Percentiles rank a stretch among this genome's conserved stretches.
Evolutionary conservation across 2,113 vertebrate species (phyloP).

Genomic region (Cheilinus undulatus): DNA sequence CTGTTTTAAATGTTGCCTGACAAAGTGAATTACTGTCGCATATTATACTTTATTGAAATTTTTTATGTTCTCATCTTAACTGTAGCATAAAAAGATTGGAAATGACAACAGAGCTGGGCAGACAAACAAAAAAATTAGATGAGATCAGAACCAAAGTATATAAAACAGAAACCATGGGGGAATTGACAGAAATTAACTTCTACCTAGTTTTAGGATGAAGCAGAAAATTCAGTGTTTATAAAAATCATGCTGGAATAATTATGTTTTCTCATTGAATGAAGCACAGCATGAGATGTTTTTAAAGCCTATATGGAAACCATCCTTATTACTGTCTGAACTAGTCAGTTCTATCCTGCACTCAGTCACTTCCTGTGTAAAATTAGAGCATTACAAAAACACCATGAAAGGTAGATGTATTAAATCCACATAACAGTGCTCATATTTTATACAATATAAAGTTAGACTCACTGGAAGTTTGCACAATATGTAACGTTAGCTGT

Average conservation of each 20-base stretch:
- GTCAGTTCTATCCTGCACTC: too few relatives aligned
- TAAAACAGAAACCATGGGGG: too few relatives aligned
- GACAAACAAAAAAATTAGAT: conserved; percentile 22
- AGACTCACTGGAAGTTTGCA: too few relatives aligned
- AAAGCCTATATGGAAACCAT: conserved; percentile 46
- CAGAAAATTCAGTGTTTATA: neutral
- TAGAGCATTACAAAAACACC: too few relatives aligned
- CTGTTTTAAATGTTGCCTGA: conserved; percentile 59
- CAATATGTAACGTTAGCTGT: too few relatives aligned
- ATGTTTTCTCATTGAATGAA: conserved; percentile 37
- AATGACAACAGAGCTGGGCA: conserved; percentile 10
- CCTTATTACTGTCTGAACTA: conserved; percentile 41
- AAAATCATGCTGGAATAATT: conserved; percentile 16
- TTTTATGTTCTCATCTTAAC: conserved; percentile 34
- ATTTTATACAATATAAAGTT: too few relatives aligned
- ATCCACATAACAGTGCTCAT: too few relatives aligned
- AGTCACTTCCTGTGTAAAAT: too few relatives aligned
- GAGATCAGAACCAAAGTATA: conserved; percentile 36
- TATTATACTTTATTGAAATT: conserved; percentile 33
- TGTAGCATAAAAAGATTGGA: conserved; percentile 5
- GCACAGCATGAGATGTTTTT: conserved; percentile 46
- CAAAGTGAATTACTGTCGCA: conserved; percentile 52
- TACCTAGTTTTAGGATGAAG: conserved; percentile 14
- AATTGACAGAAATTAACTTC: conserved; percentile 26
- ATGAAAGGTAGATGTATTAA: too few relatives aligned